phyloP scores from a whole-genome alignment of 1,140 invertebrate species.

The Mylabris phalerata region DNA sequence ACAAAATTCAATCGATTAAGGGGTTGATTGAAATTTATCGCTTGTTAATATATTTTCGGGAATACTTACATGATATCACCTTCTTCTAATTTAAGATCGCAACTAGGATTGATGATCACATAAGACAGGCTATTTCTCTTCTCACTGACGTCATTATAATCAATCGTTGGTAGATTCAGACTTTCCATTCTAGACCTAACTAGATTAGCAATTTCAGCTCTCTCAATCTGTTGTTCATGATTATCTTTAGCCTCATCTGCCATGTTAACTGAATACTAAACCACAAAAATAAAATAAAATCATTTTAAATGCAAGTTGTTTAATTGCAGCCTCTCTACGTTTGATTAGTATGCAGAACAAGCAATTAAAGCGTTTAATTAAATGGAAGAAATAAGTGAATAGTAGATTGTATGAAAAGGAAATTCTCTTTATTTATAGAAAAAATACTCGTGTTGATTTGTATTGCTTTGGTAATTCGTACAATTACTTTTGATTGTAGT shows the following conservation, averaged over 20 bases:
- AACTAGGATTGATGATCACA: constrained; percentile 97
- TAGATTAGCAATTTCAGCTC: constrained; percentile 91
- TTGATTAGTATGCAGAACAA: neutral
- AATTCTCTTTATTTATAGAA: no score
- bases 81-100: constrained; percentile 91
- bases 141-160: constrained; percentile 90
- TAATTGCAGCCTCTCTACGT: neutral
- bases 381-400: neutral
- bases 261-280: constrained; percentile 72
- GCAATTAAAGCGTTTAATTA: neutral
- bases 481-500: neutral
- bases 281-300: neutral
- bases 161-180: constrained; percentile 76
- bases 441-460: no score
- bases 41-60: neutral
- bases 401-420: neutral
- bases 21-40: neutral
- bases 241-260: constrained; percentile 78
- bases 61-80: constrained; percentile 87
- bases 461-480: neutral
- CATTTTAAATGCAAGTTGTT: neutral
- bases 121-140: constrained; percentile 90
- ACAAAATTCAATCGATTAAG: constrained; percentile 19
- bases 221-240: constrained; percentile 82
- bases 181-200: constrained; percentile 91